Conservation (phyloP, 2,888 invertebrate species). For the Apantesis nais region DNA sequence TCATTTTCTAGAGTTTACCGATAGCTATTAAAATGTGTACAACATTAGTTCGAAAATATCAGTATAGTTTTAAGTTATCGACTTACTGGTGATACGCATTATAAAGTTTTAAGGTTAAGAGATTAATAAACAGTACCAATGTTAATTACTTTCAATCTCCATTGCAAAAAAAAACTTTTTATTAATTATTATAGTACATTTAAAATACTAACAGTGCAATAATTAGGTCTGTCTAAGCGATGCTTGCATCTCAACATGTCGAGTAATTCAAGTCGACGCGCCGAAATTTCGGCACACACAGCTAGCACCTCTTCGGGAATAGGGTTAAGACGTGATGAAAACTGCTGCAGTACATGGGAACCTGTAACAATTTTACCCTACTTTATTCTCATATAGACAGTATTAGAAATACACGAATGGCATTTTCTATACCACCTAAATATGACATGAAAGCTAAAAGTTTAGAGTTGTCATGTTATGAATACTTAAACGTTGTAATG, state of each 20-base stretch:
- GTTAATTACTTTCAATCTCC: not conserved
- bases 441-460: too few species aligned
- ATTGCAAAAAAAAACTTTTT: too few species aligned
- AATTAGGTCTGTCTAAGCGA: constrained; percentile 12
- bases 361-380: not conserved
- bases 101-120: too few species aligned
- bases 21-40: too few species aligned
- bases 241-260: constrained; percentile 53
- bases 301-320: constrained; percentile 69
- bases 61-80: not conserved
- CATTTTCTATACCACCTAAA: not conserved
- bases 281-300: constrained; percentile 69
- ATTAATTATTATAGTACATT: too few species aligned
- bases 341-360: constrained; percentile 15
- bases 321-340: constrained; percentile 55
- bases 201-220: constrained; percentile 11
- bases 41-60: too few species aligned
- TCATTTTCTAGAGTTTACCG: not conserved
- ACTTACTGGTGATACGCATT: too few species aligned
- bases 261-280: constrained; percentile 69
- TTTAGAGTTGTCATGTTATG: too few species aligned
- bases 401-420: not conserved
- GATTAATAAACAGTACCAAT: not conserved
- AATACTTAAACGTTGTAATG: too few species aligned
- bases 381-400: not conserved